phyloP scores from a whole-genome alignment of 2,888 invertebrate species.

The Cynaeus angustus region DNA sequence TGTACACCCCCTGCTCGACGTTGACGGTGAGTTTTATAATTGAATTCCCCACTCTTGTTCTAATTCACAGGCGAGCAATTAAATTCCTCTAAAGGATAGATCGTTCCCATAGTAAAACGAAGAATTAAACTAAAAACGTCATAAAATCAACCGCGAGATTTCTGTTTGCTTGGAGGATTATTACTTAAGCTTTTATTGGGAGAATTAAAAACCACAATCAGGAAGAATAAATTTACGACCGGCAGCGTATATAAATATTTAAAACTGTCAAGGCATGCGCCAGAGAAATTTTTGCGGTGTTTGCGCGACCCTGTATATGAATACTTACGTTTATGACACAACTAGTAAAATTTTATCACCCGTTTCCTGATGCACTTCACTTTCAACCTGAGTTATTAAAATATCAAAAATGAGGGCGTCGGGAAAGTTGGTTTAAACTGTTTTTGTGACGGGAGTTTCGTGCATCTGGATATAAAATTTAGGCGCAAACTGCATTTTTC shows the following conservation, averaged over 20 bases:
- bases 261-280: too few species aligned
- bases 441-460: too few species aligned
- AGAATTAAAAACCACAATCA: neutral
- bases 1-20: conserved; percentile 65
- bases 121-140: conserved; percentile 36
- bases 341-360: too few species aligned
- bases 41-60: conserved; percentile 21
- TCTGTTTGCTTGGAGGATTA: conserved; percentile 14
- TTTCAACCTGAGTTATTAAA: too few species aligned
- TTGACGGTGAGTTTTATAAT: conserved; percentile 60
- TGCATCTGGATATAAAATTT: neutral
- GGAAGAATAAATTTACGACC: neutral
- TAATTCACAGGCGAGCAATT: conserved; percentile 23
- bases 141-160: conserved; percentile 32
- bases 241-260: too few species aligned
- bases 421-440: too few species aligned
- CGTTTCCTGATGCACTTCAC: too few species aligned
- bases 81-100: conserved; percentile 19
- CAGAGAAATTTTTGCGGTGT: too few species aligned
- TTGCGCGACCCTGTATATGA: too few species aligned
- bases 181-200: neutral
- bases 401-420: too few species aligned
- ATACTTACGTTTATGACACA: too few species aligned
- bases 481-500: neutral
- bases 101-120: neutral